Evolutionary conservation across 2,797 vertebrate species (phyloP), one percentile per base, ranked within the genome.

Genomic region (Nyctibius grandis): DNA sequence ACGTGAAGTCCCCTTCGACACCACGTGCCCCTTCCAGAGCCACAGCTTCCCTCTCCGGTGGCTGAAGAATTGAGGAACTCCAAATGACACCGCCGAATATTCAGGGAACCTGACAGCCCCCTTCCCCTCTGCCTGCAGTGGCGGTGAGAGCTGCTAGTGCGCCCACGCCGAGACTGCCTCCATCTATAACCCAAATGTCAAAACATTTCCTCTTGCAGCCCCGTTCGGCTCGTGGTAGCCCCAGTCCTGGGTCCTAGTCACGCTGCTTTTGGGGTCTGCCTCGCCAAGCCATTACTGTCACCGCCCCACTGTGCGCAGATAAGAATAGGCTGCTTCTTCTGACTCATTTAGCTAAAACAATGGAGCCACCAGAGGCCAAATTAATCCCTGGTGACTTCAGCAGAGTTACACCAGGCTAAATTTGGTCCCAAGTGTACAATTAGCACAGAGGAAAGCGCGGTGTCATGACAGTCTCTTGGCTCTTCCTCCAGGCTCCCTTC

Each of bases 181-280:
- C 95, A 97, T 97, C 95, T 95, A 95, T 96, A 97, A 96, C 88
- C 51, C 93, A 95, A 93, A 95, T 69, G 96, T 97, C 95, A 96
- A 95, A 96, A 91, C 96, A 88, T 95, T 97, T 97, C 96, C 96
- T 96, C 96, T 86, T 95, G 93, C 93, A 94, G 88, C 85, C 77
- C 89, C 6, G 1, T 91, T 93, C 0, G 10, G 83, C 80, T 93
- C 59, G 0, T 90, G 85, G 92, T 91, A 95, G 91, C 77, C 91
- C 70, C 1, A 1, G 76, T 80, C 79, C 87, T 8, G 3, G 82
- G 91, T 90, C 90, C 67, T 63, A 88, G 83, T n/a, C 88, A 12
- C 1, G 4, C 88, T 82, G 80, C 84, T 95, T 87, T 96, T 74
- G 86, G 96, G 95, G 88, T 85, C 90, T 93, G 93, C 78, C 75